Evolutionary conservation across 2,888 invertebrate species (phyloP).

Genomic region (Hypena proboscidalis): DNA sequence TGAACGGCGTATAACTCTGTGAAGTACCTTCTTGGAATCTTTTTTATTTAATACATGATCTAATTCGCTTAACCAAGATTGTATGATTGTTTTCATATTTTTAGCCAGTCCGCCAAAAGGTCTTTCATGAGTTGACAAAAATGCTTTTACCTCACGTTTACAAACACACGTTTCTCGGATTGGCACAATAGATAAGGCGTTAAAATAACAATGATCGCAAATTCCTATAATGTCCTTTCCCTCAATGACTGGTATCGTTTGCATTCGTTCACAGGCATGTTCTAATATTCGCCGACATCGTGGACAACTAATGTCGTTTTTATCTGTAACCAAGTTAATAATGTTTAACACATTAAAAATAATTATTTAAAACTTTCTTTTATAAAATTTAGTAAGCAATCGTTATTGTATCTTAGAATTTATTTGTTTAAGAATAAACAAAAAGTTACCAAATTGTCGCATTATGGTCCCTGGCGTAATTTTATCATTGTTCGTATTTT

Average conservation of each 20-base stretch:
- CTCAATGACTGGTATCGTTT: conserved; percentile 45
- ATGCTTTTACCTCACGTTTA: conserved; percentile 53
- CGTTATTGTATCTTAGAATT: too few relatives aligned
- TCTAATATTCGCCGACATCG: conserved; percentile 59
- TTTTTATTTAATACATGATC: too few relatives aligned
- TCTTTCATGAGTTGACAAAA: conserved; percentile 49
- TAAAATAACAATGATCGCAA: conserved; percentile 59
- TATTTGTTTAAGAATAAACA: too few relatives aligned
- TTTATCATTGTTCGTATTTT: conserved; percentile 49
- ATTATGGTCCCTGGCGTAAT: conserved; percentile 41
- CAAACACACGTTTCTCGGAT: conserved; percentile 59
- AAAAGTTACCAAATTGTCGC: conserved; percentile 49
- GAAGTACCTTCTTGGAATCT: too few relatives aligned
- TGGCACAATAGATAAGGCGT: conserved; percentile 25
- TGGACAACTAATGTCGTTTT: conserved; percentile 53
- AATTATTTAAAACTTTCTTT: too few relatives aligned
- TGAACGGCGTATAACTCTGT: conserved; percentile 37
- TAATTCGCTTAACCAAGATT: too few relatives aligned
- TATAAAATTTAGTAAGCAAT: too few relatives aligned
- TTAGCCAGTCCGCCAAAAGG: too few relatives aligned
- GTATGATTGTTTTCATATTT: too few relatives aligned
- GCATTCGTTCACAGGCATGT: conserved; percentile 50
- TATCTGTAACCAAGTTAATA: conserved; percentile 50
- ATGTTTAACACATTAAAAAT: too few relatives aligned
- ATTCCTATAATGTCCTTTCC: conserved; percentile 53